Evolutionary conservation across 2,888 invertebrate genomes (phyloP), one percentile per base, ranked within the genome.

Genomic region (Podabrus alpinus): DNA sequence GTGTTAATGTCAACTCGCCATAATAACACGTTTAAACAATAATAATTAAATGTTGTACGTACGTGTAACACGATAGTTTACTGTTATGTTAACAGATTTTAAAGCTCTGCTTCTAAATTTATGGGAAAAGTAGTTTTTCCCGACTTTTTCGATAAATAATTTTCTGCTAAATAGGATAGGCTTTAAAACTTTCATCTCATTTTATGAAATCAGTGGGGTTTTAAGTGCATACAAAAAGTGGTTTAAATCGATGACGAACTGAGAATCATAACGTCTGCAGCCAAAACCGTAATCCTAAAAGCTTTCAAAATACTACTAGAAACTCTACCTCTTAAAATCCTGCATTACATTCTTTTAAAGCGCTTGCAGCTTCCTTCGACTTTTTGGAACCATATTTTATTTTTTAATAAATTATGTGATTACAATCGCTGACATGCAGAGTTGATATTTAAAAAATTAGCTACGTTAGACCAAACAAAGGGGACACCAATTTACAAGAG

Each of bases 181-280:
- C 19, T 62, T 19, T 16, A 62, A 62, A 19, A 16, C 11, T 62
- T 17, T 62, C 19, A 62, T 16, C 16, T 62, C 21, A 24, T 66
- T 66, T 59, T 59, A 66, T 59, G 7, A 25, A 72, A 72, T 67
- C 72, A 62, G 11, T 10, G 59, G 16, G 17, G 68, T 25, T 61
- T 72, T 66, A 72, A 68, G 16, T 68, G 68, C 62, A 72, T 68
- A 72, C 68, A 81, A 80, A 80, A 79, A 79, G 76, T 79, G 76
- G 76, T 79, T 79, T 80, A 81, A 81, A 81, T 82, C 81, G 80
- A 79, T 79, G 78, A 79, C 77, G 80, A 81, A 81, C 79, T 80
- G 80, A 77, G 78, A 77, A 80, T 79, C 77, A 78, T 77, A 80
- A 79, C 80, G 80, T 81, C 81, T 79, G 76, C 79, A 78, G 78